Base-by-base conservation (phyloP, 2,888 invertebrate genomes). In the Conchocele bisecta region DNA sequence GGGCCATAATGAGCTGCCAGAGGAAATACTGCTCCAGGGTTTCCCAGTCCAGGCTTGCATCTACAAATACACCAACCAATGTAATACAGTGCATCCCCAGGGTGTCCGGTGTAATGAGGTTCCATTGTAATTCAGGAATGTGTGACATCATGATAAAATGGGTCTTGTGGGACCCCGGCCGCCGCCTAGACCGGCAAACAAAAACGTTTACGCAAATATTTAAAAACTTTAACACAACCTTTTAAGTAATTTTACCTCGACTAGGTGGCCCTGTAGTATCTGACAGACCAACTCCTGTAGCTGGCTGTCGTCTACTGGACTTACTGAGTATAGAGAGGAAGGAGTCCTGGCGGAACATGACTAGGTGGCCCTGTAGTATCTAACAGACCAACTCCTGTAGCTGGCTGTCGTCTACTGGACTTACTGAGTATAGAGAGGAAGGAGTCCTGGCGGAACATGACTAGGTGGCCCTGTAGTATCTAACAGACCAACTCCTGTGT, bases 21-120 rank as follows among this genome's bases (percentile, higher is more conserved):
- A 99, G 93, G 91, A 97, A 98, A 90, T 96, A 95, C 91, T 99
- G 99, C 91, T 99, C 98, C 85, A 98, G 96, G 2, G 98, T 98
- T 92, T 99, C 98, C 97, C 98, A 99, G 65, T 94, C 94, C 63
- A 99, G 93, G 87, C 97, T 98, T 44, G 95, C 95, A 71, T 95
- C 95, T 83, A 96, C 91, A 76, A 77, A n/a, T n/a, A n/a, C n/a
- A n/a, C n/a, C n/a, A n/a, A n/a, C n/a, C n/a, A n/a, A n/a, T n/a
- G n/a, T n/a, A n/a, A n/a, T n/a, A n/a, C n/a, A n/a, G n/a, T n/a
- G n/a, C n/a, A n/a, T n/a, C n/a, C n/a, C n/a, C n/a, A n/a, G n/a
- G n/a, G n/a, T n/a, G n/a, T n/a, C n/a, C n/a, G n/a, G n/a, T n/a
- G n/a, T n/a, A n/a, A n/a, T n/a, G n/a, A n/a, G n/a, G n/a, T n/a